Conservation (phyloP, 2,888 invertebrate genomes). For the Brachylomia viminalis region DNA sequence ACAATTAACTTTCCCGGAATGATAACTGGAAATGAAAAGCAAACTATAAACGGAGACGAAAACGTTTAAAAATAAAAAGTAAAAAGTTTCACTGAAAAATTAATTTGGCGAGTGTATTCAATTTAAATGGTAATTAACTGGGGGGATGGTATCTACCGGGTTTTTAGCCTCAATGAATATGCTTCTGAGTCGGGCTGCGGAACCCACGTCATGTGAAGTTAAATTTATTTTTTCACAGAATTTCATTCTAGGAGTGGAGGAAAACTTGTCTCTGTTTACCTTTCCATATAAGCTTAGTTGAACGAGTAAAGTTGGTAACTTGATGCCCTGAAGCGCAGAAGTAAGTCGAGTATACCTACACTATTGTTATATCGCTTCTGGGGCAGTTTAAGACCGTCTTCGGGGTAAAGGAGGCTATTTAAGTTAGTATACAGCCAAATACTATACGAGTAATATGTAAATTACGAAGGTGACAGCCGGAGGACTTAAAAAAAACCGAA, state of each 20-base stretch:
- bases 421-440: conserved; percentile 24
- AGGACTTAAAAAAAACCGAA: no score
- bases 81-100: conserved; percentile 58
- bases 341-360: conserved; percentile 12
- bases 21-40: conserved; percentile 63
- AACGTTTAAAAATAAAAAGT: conserved; percentile 49
- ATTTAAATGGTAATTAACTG: conserved; percentile 81
- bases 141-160: conserved; percentile 67
- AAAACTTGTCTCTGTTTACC: conserved; percentile 33
- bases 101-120: conserved; percentile 72
- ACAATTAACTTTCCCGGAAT: conserved; percentile 40
- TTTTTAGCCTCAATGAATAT: conserved; percentile 68
- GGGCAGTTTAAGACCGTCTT: conserved; percentile 17
- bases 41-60: conserved; percentile 55
- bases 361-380: conserved; percentile 41
- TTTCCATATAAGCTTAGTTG: conserved; percentile 51
- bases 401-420: background rate
- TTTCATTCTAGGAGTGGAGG: conserved; percentile 17
- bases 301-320: conserved; percentile 53
- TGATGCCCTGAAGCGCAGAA: conserved; percentile 35
- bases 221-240: conserved; percentile 71
- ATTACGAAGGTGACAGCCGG: no score
- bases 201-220: conserved; percentile 62
- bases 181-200: conserved; percentile 36
- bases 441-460: no score